Conservation (phyloP, 2,888 invertebrate genomes). For the Mechanitis messenoides region DNA sequence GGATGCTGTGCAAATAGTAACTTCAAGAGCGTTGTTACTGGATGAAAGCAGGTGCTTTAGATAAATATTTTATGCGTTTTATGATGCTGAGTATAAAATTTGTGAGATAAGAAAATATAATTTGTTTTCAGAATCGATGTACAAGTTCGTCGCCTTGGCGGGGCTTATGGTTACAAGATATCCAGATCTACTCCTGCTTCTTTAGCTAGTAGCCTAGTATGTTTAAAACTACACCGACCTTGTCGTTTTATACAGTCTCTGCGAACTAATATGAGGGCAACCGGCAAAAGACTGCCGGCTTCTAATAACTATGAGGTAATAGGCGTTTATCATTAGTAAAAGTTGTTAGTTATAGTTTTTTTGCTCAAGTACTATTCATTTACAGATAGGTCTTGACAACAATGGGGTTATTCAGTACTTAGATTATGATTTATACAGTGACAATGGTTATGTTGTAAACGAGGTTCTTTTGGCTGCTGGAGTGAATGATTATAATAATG, state of each 20-base stretch:
- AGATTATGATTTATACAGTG: constrained; percentile 71
- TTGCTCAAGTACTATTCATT: not conserved
- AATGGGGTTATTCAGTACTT: constrained; percentile 82
- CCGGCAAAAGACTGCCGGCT: constrained; percentile 74
- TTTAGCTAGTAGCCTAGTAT: constrained; percentile 80
- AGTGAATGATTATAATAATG: constrained; percentile 63
- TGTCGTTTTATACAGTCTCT: constrained; percentile 80
- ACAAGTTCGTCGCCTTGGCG: constrained; percentile 49
- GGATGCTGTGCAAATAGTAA: constrained; percentile 71
- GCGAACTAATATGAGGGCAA: constrained; percentile 77
- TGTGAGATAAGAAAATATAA: not conserved
- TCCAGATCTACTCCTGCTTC: constrained; percentile 74
- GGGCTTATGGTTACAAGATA: constrained; percentile 84
- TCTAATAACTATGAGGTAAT: constrained; percentile 68
- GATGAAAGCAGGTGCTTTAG: constrained; percentile 73
- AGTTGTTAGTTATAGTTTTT: not conserved
- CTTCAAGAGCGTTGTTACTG: constrained; percentile 73
- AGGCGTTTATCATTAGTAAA: too few relatives aligned
- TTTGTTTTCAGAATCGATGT: constrained; percentile 79
- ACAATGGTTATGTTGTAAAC: constrained; percentile 72
- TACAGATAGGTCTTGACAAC: constrained; percentile 72
- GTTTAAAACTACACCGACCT: constrained; percentile 76
- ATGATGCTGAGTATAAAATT: not conserved
- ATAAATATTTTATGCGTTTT: not conserved
- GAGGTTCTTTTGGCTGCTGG: constrained; percentile 65